Conservation (phyloP, 2,888 invertebrate genomes). For the Escarpia spicata region DNA sequence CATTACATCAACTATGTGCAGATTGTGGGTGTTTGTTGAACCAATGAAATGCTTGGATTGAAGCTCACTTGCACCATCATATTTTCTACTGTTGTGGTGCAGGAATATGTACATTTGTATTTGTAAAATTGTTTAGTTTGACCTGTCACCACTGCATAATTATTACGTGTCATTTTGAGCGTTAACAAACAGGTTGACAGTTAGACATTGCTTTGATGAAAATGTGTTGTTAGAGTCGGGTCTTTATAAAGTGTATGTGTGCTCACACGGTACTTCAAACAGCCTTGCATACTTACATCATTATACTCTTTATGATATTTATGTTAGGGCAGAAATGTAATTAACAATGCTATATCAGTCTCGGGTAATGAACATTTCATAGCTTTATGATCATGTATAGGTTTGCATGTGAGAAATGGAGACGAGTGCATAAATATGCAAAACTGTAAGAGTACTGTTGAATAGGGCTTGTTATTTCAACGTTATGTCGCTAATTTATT, state of each 20-base stretch:
- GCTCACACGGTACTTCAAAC: not conserved
- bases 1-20: not conserved
- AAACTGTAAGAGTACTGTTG: not conserved
- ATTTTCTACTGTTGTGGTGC: not conserved
- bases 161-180: not conserved
- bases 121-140: not conserved
- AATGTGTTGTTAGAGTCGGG: not conserved
- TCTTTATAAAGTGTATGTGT: not conserved
- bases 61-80: not conserved
- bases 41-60: not conserved
- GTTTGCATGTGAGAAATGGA: not conserved
- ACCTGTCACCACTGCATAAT: not conserved
- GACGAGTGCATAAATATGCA: not conserved
- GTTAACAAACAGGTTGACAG: not conserved
- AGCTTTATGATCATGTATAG: not conserved
- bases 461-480: not conserved
- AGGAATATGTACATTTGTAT: not conserved
- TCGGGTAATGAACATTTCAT: not conserved
- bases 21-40: not conserved
- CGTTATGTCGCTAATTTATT: conserved; percentile 7
- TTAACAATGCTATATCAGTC: not conserved
- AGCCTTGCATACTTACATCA: not conserved
- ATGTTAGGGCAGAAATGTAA: conserved; percentile 13
- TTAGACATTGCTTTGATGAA: not conserved
- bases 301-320: not conserved